A percentile compares a stretch with the other conserved stretches of the same genome.
Conservation (phyloP, 2,113 vertebrate genomes). For the Rhinoptilus africanus region DNA sequence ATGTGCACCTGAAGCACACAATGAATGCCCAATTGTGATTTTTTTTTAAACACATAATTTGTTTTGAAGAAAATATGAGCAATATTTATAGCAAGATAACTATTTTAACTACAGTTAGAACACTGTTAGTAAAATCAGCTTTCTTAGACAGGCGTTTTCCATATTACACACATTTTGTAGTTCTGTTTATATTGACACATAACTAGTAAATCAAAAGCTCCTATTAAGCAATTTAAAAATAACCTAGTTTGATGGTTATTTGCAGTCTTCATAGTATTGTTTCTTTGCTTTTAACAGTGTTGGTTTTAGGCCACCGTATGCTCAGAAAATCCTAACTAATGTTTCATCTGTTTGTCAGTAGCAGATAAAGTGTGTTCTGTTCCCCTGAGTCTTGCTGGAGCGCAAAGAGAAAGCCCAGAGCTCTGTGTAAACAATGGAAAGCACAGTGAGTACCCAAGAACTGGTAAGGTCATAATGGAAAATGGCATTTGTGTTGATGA, state of each 20-base stretch:
- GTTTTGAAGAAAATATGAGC: not conserved
- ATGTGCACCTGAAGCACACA: not conserved
- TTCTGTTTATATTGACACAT: not conserved
- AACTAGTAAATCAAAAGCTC: not conserved
- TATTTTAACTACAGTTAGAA: not conserved
- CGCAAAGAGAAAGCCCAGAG: not conserved
- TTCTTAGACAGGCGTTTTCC: not conserved
- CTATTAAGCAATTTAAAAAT: not conserved
- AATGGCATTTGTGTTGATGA: not conserved
- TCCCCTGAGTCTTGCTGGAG: not conserved
- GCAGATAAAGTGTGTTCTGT: slow-evolving; percentile 43
- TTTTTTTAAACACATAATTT: not conserved
- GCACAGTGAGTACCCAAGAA: slow-evolving; percentile 12
- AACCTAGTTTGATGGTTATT: not conserved
- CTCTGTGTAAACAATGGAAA: slow-evolving; percentile 4
- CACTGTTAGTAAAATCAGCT: not conserved
- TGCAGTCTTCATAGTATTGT: not conserved
- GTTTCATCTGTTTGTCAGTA: not conserved
- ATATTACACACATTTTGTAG: not conserved
- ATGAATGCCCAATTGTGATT: not conserved
- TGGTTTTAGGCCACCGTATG: not conserved
- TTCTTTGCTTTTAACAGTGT: not conserved
- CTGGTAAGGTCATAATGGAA: not conserved
- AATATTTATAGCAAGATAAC: not conserved
- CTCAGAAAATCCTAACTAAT: not conserved